phyloP scores from a whole-genome alignment of 2,113 vertebrate species.

The Hemiscyllium ocellatum region DNA sequence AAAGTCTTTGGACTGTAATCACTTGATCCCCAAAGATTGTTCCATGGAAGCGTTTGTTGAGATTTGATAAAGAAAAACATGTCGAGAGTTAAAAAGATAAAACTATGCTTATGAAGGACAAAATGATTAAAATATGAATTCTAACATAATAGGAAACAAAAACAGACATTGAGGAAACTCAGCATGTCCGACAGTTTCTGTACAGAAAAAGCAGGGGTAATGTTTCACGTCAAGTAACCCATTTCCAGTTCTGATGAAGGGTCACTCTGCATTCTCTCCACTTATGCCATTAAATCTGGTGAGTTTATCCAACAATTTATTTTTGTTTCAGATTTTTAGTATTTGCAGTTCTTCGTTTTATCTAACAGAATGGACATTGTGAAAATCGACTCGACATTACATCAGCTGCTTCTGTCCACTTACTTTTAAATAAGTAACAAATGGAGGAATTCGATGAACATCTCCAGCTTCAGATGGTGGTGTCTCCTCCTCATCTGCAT shows the following conservation, averaged over 20 bases:
- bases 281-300: too few species aligned
- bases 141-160: neutral
- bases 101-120: neutral
- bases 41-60: neutral
- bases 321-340: too few species aligned
- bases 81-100: neutral
- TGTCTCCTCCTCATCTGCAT: slow-evolving; percentile 72
- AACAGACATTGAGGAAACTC: too few species aligned
- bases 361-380: neutral
- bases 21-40: neutral
- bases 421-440: slow-evolving; percentile 84
- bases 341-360: too few species aligned
- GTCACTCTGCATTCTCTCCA: too few species aligned
- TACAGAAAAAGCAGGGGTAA: too few species aligned
- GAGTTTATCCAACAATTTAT: too few species aligned
- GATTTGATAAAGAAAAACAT: neutral
- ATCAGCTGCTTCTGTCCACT: neutral
- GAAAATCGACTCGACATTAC: neutral
- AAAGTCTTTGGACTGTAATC: neutral
- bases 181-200: too few species aligned
- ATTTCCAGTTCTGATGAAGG: too few species aligned
- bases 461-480: slow-evolving; percentile 73
- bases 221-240: too few species aligned
- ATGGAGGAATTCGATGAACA: slow-evolving; percentile 58
- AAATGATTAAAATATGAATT: neutral